Evolutionary conservation across 1,140 invertebrate genomes (phyloP), one percentile per base, ranked within the genome.

Genomic region (Fopius arisanus): DNA sequence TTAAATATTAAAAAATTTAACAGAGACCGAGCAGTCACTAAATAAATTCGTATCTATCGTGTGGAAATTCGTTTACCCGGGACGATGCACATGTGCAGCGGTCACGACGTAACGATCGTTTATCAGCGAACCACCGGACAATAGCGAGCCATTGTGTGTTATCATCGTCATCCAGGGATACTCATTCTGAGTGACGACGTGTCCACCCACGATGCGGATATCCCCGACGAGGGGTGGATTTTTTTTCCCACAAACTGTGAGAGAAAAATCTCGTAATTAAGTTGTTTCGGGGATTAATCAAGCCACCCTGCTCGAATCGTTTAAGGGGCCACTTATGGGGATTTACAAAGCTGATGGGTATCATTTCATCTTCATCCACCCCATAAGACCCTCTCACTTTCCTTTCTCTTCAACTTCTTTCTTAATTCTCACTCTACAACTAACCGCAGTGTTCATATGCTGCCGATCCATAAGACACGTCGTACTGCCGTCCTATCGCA

Each of bases 81-180:
- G 93, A 93, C 89, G 94, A 94, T 72, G 96, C 93, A 80, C 94
- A 81, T 95, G 94, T 0, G 94, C 94, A 12, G 94, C 95, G 0
- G 94, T 94, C 23, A 96, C 82, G 12, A 96, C 92, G 79, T 95
- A 95, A 83, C 92, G 89, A 85, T 94, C 93, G 78, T 93, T 96
- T 83, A 96, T 94, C 51, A 96, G 86, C 79, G 93, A 93, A 16
- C 93, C 94, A 12, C 95, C 94, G 80, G 95, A 96, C 82, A 96
- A 96, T 88, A 96, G 96, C 76, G 93, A 90, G 78, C 94, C 94
- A 79, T 94, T 91, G 84, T 96, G 95, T 2, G 91, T 92, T 28
- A 96, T 85, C 43, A 92, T 90, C 0, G 90, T 93, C 90, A 95
- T 94, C 94, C 94, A 96, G 2, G 95, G 94, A 82, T 94, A 95